Evolutionary conservation across 2,888 invertebrate genomes (phyloP).

Genomic region (Andrena dorsata): DNA sequence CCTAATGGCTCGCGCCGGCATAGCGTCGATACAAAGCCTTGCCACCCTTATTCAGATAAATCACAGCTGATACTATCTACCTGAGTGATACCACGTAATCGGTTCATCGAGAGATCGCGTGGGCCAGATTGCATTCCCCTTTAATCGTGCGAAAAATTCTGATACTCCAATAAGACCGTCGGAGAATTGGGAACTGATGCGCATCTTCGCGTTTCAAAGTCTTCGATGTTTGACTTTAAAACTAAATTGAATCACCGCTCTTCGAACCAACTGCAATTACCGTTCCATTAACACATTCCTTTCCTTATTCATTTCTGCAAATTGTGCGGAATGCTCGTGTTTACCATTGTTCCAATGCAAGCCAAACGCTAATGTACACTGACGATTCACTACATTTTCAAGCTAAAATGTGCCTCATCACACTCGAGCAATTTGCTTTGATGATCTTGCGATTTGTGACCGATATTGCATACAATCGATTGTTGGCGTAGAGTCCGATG

Average conservation of each 20-base stretch:
- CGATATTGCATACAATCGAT: conserved; percentile 51
- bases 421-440: conserved; percentile 50
- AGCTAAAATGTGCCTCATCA: conserved; percentile 50
- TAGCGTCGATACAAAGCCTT: conserved; percentile 61
- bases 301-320: neutral
- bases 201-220: neutral
- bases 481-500: conserved; percentile 22
- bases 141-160: neutral
- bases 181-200: neutral
- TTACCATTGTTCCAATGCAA: neutral
- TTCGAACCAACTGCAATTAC: neutral
- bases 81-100: conserved; percentile 62
- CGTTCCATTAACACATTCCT: neutral
- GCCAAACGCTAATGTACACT: neutral
- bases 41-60: conserved; percentile 69
- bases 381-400: conserved; percentile 21
- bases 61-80: conserved; percentile 67
- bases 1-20: conserved; percentile 64
- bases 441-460: conserved; percentile 50
- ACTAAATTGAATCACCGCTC: neutral
- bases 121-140: conserved; percentile 25
- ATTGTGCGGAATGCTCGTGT: neutral
- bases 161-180: neutral
- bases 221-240: neutral
- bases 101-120: conserved; percentile 46